These are phyloP conservation scores for Solenopsis fugax DNA, from an alignment of 1,140 invertebrate species.

Conservation along the genomic window DNA sequence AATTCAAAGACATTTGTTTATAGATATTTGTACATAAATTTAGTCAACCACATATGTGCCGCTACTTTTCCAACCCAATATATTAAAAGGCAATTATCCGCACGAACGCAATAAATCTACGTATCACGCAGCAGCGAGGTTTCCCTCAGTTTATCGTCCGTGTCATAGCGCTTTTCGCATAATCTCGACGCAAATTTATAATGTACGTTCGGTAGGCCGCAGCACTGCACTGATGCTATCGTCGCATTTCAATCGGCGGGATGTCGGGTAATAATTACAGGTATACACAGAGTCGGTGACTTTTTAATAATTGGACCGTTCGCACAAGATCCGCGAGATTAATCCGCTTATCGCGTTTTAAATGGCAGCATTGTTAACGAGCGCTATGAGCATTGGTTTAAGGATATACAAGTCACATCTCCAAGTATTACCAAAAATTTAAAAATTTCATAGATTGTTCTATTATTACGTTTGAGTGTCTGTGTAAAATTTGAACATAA, in stretches of 20 bases:
- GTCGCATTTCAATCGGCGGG: constrained; percentile 37
- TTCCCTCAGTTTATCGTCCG: constrained; percentile 14
- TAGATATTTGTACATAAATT: too few relatives aligned
- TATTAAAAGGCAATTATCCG: constrained; percentile 29
- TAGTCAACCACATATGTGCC: too few relatives aligned
- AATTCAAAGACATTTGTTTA: too few relatives aligned
- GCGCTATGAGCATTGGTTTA: not conserved
- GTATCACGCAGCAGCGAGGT: not conserved
- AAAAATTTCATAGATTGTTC: too few relatives aligned
- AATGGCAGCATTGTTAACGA: not conserved
- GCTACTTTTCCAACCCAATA: not conserved
- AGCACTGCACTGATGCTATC: not conserved
- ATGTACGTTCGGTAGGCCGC: not conserved
- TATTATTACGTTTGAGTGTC: too few relatives aligned
- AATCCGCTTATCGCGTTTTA: constrained; percentile 18
- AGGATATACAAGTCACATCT: not conserved
- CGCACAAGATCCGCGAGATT: constrained; percentile 14
- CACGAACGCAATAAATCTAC: constrained; percentile 15
- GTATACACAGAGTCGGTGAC: not conserved
- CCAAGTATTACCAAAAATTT: too few relatives aligned
- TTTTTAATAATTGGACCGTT: constrained; percentile 31
- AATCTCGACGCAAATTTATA: constrained; percentile 19
- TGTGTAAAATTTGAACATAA: too few relatives aligned
- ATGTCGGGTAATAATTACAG: constrained; percentile 38
- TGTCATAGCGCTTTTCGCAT: constrained; percentile 16